Evolutionary conservation across 1,140 invertebrate genomes (phyloP), one percentile per base, ranked within the genome.

Genomic region (Asbolus verrucosus): DNA sequence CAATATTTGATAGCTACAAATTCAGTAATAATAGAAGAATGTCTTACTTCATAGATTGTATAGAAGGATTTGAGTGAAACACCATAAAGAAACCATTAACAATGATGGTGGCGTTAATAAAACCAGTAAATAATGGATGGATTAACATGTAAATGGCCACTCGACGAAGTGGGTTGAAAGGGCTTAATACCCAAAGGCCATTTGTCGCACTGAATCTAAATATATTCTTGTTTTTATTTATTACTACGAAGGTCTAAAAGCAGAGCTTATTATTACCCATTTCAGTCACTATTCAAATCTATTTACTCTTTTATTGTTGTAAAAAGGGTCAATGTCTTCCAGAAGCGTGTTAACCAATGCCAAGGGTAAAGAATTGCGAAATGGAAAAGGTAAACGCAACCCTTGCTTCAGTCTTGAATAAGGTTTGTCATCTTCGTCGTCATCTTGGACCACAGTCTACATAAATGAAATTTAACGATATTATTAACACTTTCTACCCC

Each of bases 21-120:
- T n/a, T n/a, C n/a, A n/a, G n/a, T 76, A 75, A 30, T 27, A 75
- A 1, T n/a, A 60, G 16, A 13, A 6, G 13, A n/a, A 2, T 9
- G n/a, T 94, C 94, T 96, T 88, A 98, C 96, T 98, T 96, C 83
- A 95, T 94, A 83, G 93, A 94, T 87, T 98, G 95, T 83, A 97
- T 92, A 78, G 90, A 92, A 79, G 93, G 93, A 83, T 92, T 94
- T 73, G 91, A 90, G 83, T 93, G 92, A 91, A 98, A 94, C 85
- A 97, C 96, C 94, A 99, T 97, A 86, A 98, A 91, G 83, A 98
- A 91, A 88, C 96, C 98, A 87, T 98, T 99, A 83, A 92, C 89
- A 82, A 98, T 89, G 85, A 99, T 99, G 80, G 96, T 98, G 76
- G 94, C 92, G 83, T 98, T 98, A 84, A 99, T 97, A 87, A 97